Evolutionary conservation across 2,888 invertebrate genomes (phyloP).

Genomic region (Drosophila suboccidentalis): DNA sequence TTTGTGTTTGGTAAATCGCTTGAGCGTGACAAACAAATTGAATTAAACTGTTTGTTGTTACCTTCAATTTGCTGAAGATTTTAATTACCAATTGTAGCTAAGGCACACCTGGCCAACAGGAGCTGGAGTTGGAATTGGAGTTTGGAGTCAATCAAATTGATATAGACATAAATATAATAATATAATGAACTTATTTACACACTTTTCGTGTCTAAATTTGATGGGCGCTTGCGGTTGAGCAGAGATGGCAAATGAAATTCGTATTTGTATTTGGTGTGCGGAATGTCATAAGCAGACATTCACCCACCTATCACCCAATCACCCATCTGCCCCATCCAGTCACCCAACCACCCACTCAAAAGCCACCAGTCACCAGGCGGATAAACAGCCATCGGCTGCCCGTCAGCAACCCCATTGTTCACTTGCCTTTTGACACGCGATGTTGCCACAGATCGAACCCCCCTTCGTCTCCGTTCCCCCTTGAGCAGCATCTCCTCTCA

Average conservation of each 20-base stretch:
- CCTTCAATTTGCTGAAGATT: conserved; percentile 43
- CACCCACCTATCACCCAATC: conserved; percentile 7
- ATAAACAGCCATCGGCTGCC: conserved; percentile 25
- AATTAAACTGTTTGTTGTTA: conserved; percentile 59
- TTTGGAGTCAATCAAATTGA: conserved; percentile 67
- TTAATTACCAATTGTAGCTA: conserved; percentile 69
- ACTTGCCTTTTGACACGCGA: conserved; percentile 59
- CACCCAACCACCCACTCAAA: conserved; percentile 20
- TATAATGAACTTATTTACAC: conserved; percentile 76
- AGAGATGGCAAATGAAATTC: conserved; percentile 83
- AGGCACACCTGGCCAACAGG: conserved; percentile 12
- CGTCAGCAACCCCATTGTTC: conserved; percentile 48
- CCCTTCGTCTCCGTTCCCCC: neutral
- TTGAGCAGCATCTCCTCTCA: conserved; percentile 36
- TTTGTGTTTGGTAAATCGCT: conserved; percentile 58
- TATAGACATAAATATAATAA: conserved; percentile 14
- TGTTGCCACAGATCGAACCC: conserved; percentile 54
- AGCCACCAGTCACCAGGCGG: conserved; percentile 32
- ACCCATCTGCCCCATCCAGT: conserved; percentile 14
- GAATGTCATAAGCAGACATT: conserved; percentile 85
- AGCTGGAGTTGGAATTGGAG: neutral
- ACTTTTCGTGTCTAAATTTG: conserved; percentile 74
- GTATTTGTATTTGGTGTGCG: conserved; percentile 85
- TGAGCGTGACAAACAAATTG: conserved; percentile 63
- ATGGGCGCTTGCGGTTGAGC: conserved; percentile 60